Evolutionary conservation across 2,113 vertebrate genomes (phyloP), one percentile per base, ranked within the genome.

Genomic region (Empidonax alnorum): DNA sequence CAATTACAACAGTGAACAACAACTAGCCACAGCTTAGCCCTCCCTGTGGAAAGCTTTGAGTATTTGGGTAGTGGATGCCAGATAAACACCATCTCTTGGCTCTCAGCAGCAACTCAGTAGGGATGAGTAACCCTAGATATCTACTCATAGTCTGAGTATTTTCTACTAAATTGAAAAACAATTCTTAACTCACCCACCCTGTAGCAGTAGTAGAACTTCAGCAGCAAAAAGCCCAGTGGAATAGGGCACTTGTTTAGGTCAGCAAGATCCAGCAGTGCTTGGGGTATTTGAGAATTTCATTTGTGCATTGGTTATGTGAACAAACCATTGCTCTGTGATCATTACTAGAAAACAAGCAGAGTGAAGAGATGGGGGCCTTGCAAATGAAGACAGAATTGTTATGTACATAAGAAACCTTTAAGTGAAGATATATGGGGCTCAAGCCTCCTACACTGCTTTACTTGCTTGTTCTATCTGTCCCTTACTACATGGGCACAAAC

Each of bases 291-390:
- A 72, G 37, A 42, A 67, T 11, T 52, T 42, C 3, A 0, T 41
- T 41, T 41, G 39, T 23, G 20, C 12, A 1, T 4, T 3, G 12
- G 5, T 14, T 61, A 27, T 6, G 5, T 1, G 0, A 12, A 24
- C 2, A 14, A 30, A 44, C 6, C n/a, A 25, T 31, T n/a, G 27
- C 31, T 30, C 12, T 10, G 4, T 14, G 21, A 46, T 6, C 50
- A 28, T 17, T 27, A 47, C 10, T 14, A 76, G 46, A 61, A 50
- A 72, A 44, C 14, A 46, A 25, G 18, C 41, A 62, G 15, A 42
- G 17, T 59, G 35, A 41, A 71, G 56, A 76, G 19, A 46, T 20
- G n/a, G 13, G 72, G 7, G 30, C 20, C 10, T 49, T 27, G 17
- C 46, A 72, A 62, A 37, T 37, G 30, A 19, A 46, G 39, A 44